Base-by-base conservation (phyloP, 2,113 vertebrate species). In the Ameiurus melas region DNA sequence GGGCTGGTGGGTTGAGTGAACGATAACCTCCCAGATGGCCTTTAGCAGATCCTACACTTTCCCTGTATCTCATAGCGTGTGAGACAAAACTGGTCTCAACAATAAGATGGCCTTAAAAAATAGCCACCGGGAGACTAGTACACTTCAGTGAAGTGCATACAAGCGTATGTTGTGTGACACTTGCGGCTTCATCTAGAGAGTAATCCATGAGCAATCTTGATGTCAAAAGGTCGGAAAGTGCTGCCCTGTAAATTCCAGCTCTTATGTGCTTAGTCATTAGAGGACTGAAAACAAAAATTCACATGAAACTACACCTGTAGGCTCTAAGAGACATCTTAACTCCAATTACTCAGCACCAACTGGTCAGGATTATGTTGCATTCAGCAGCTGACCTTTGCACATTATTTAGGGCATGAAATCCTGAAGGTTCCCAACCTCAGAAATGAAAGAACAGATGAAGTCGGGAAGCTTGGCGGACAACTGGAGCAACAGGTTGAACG, bases 321-420 rank as follows among this genome's bases (percentile, higher is more conserved):
- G n/a, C 16, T 82, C 62, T 5, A 85, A 87, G 77, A 58, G 68
- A 80, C 60, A 86, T 89, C 87, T 87, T 9, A 81, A 81, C 62
- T 80, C 85, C 92, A 94, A 94, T 94, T 93, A 93, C 89, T 89
- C 79, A 47, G 22, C 88, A 90, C 89, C 94, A 95, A 93, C 92
- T 94, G 93, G 86, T 0, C 57, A 73, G 86, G 91, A 91, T 90
- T 87, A 88, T 60, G 43, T 68, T 91, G 86, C 80, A 89, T 93
- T 93, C 92, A 73, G 36, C 77, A 33, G 87, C 86, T 92, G 89
- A 91, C 93, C 82, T 19, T 88, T 43, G 30, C 55, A 85, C 90
- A 84, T 91, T 83, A 47, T 30, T 36, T 51, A 84, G 5, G 86
- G 85, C 39, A 85, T 91, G 84, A 86, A 92, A 92, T 62, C 87